Percentiles rank a stretch among this genome's conserved stretches.
These are phyloP conservation scores for Drosophila aff. DNA, from an alignment of 1,140 invertebrate genomes.

Conservation along the genomic window DNA sequence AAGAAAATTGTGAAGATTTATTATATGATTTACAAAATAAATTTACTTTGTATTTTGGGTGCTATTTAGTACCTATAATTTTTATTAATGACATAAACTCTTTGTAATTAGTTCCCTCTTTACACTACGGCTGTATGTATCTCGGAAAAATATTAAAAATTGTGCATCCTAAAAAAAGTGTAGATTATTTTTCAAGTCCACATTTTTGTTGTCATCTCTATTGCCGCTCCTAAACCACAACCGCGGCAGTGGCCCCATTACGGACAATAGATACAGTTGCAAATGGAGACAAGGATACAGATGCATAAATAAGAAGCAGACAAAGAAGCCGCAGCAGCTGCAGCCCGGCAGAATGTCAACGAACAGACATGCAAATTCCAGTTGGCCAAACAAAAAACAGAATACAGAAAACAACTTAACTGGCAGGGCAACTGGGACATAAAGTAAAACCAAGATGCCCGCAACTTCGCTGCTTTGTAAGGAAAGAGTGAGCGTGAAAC, in stretches of 20 bases:
- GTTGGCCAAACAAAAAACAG: conserved; percentile 27
- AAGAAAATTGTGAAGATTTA: too few species aligned
- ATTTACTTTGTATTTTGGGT: too few species aligned
- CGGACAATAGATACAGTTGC: conserved; percentile 31
- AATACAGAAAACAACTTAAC: conserved; percentile 37
- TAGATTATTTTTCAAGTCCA: neutral
- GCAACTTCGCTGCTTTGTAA: conserved; percentile 38
- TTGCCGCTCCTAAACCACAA: conserved; percentile 13
- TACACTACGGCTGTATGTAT: too few species aligned
- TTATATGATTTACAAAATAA: neutral
- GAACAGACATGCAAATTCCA: conserved; percentile 51
- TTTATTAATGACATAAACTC: too few species aligned
- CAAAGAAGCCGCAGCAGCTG: conserved; percentile 53
- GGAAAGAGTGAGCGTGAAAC: conserved; percentile 2
- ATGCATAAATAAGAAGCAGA: conserved; percentile 53
- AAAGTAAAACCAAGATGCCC: conserved; percentile 31
- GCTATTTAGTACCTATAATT: too few species aligned
- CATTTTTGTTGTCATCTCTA: neutral
- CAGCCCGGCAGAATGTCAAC: conserved; percentile 39
- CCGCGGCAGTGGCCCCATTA: neutral
- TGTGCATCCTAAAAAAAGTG: too few species aligned
- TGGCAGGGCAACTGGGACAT: conserved; percentile 13
- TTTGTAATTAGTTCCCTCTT: too few species aligned
- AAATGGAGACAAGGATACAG: conserved; percentile 20
- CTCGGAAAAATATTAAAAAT: too few species aligned